Conservation (phyloP, 2,888 invertebrate species). For the Diarsia rubi region DNA sequence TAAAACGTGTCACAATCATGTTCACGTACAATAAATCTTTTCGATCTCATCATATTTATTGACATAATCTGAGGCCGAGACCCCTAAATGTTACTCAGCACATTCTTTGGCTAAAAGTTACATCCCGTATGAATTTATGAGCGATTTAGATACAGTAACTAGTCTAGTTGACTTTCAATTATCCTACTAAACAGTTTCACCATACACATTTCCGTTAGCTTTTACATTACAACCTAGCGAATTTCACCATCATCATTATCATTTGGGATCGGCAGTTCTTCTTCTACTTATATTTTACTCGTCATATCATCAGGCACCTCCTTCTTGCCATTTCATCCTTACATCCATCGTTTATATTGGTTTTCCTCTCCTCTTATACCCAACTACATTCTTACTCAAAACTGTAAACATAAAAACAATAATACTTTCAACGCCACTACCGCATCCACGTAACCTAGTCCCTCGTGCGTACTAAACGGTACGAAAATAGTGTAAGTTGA, state of each 20-base stretch:
- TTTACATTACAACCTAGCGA: too few relatives aligned
- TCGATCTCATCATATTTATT: background rate
- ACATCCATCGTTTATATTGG: too few relatives aligned
- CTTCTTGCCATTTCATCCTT: too few relatives aligned
- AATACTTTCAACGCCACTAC: constrained; percentile 3
- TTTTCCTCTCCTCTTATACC: too few relatives aligned
- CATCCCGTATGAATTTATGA: background rate
- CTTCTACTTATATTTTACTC: too few relatives aligned
- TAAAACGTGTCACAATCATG: background rate
- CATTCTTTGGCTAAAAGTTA: background rate
- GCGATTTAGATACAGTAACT: background rate
- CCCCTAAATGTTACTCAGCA: background rate
- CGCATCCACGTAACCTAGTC: constrained; percentile 23
- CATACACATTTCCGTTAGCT: background rate
- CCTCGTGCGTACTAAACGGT: constrained; percentile 13
- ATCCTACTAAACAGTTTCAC: background rate
- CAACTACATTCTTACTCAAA: too few relatives aligned
- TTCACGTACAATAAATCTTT: background rate
- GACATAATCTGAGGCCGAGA: background rate
- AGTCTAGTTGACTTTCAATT: background rate
- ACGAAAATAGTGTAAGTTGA: constrained; percentile 48
- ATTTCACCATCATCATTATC: too few relatives aligned
- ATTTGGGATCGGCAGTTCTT: too few relatives aligned
- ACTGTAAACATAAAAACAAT: constrained; percentile 5
- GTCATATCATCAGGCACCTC: too few relatives aligned